Conservation (phyloP, 2,797 vertebrate species). For the Nothura maculosa region DNA sequence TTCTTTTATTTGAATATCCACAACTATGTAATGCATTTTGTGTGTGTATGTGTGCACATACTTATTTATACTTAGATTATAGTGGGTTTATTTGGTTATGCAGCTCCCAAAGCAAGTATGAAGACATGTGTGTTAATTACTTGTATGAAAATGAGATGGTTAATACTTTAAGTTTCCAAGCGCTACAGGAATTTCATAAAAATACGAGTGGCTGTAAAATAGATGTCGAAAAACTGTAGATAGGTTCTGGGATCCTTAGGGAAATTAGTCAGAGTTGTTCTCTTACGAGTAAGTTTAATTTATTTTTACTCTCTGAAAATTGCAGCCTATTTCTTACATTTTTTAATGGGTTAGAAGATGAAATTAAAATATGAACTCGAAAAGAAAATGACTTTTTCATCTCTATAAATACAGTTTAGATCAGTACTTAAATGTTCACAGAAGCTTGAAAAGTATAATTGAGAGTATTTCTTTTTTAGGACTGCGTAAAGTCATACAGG, state of each 20-base stretch:
- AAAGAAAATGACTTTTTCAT: not conserved
- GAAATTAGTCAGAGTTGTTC: slow-evolving; percentile 56
- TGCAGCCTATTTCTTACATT: not conserved
- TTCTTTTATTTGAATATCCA: not conserved
- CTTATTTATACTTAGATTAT: slow-evolving; percentile 8
- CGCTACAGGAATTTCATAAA: not conserved
- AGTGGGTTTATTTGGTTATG: not conserved
- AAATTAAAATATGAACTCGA: not conserved
- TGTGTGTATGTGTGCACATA: not conserved
- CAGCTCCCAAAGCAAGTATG: slow-evolving; percentile 9
- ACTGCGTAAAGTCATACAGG: not conserved
- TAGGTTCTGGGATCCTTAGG: slow-evolving; percentile 23
- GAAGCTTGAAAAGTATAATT: not conserved
- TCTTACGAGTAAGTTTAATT: slow-evolving; percentile 62
- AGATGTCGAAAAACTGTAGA: slow-evolving; percentile 33
- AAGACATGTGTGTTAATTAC: slow-evolving; percentile 9
- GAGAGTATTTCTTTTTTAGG: not conserved
- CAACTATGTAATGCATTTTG: not conserved
- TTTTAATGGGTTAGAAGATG: slow-evolving; percentile 12
- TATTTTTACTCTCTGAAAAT: slow-evolving; percentile 63
- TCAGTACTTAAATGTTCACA: not conserved
- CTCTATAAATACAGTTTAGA: slow-evolving; percentile 19
- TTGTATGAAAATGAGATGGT: slow-evolving; percentile 9
- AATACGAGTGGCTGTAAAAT: slow-evolving; percentile 24
- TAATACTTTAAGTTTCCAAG: slow-evolving; percentile 41